A percentile compares a stretch with the other conserved stretches of the same genome.
Evolutionary conservation across 2,888 invertebrate species (phyloP).

Genomic region (Drosophila atripex): DNA sequence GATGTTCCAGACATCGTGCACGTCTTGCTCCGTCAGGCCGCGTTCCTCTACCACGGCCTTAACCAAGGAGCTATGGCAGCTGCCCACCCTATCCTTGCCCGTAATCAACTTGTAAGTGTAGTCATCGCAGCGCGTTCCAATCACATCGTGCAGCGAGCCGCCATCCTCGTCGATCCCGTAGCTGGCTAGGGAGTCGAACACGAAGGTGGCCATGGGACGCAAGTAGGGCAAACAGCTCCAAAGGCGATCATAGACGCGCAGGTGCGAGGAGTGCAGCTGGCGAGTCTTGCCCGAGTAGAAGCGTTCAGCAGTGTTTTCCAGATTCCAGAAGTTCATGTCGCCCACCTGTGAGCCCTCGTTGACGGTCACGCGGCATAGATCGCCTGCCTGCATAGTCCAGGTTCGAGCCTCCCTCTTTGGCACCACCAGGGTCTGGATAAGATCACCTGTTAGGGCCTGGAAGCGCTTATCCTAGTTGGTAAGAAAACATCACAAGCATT

Average conservation of each 20-base stretch:
- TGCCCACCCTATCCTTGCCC: slow-evolving; percentile 82
- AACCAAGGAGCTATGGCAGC: slow-evolving; percentile 84
- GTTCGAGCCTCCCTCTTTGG: slow-evolving; percentile 83
- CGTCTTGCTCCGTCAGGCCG: slow-evolving; percentile 84
- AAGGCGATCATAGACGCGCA: slow-evolving; percentile 84
- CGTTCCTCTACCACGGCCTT: slow-evolving; percentile 82
- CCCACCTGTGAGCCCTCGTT: slow-evolving; percentile 84
- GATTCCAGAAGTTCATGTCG: slow-evolving; percentile 85
- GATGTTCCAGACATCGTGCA: slow-evolving; percentile 85
- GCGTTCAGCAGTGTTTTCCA: slow-evolving; percentile 83
- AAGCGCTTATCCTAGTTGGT: slow-evolving; percentile 71
- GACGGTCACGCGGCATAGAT: slow-evolving; percentile 84
- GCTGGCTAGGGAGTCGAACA: slow-evolving; percentile 83
- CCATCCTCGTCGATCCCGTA: slow-evolving; percentile 85
- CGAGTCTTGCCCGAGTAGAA: slow-evolving; percentile 85
- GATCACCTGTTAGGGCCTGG: slow-evolving; percentile 75
- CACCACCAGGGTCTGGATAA: slow-evolving; percentile 78
- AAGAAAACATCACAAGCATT: background rate
- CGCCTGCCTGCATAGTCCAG: slow-evolving; percentile 83
- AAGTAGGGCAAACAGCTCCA: slow-evolving; percentile 85
- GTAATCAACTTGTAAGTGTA: slow-evolving; percentile 85
- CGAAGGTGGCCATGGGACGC: slow-evolving; percentile 84
- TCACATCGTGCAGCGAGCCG: slow-evolving; percentile 84
- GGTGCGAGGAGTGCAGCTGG: slow-evolving; percentile 84
- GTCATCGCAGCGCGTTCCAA: slow-evolving; percentile 85